phyloP scores from a whole-genome alignment of 2,113 vertebrate genomes.

The Myotis davidii region DNA sequence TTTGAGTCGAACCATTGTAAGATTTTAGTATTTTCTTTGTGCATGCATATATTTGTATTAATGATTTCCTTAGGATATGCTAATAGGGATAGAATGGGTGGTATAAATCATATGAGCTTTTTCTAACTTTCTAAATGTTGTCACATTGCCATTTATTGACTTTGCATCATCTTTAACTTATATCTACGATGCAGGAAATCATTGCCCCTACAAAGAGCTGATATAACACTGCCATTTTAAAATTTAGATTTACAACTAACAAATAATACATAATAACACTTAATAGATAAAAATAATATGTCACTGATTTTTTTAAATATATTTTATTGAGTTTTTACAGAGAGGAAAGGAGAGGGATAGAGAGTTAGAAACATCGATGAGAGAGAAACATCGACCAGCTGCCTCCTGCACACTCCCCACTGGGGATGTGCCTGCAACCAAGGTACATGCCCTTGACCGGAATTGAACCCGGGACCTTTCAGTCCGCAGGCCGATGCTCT shows the following conservation, averaged over 20 bases:
- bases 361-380: too few relatives aligned
- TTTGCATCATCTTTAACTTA: background rate
- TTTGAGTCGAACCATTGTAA: background rate
- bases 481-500: too few relatives aligned
- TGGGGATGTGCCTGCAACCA: too few relatives aligned
- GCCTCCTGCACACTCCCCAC: too few relatives aligned
- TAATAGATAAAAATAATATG: background rate
- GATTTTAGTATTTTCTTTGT: background rate
- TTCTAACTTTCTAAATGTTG: background rate
- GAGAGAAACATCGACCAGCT: too few relatives aligned
- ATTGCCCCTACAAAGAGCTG: background rate
- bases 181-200: background rate
- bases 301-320: background rate
- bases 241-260: background rate
- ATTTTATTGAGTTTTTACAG: too few relatives aligned
- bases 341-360: too few relatives aligned
- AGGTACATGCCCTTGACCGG: too few relatives aligned
- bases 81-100: background rate
- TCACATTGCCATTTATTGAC: background rate
- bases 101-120: background rate
- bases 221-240: background rate
- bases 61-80: background rate
- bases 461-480: too few relatives aligned
- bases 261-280: too few relatives aligned
- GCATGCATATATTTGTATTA: background rate